Evolutionary conservation across 2,888 invertebrate species (phyloP), one percentile per base, ranked within the genome.

Genomic region (Oligia latruncula): DNA sequence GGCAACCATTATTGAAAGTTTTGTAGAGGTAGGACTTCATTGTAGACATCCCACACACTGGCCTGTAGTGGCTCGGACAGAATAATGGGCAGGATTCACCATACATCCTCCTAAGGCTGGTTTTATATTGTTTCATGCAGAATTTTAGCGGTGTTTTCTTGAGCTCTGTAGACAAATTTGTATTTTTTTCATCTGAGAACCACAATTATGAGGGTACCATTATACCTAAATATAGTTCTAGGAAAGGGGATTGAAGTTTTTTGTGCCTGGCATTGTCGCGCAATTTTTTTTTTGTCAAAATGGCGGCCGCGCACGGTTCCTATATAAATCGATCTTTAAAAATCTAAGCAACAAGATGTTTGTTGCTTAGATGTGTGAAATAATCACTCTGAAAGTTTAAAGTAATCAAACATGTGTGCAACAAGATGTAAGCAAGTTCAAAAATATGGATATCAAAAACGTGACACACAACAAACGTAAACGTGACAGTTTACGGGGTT

Each of bases 21-120:
- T 92, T 92, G 71, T 96, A 96, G 0, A 85, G 74, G 62, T 96
- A 96, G 17, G 88, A 79, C 23, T 93, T 92, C 0, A 91, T 71
- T 43, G 92, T 92, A 0, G 93, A 93, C 0, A 94, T 94, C 0
- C 91, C 96, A 74, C 96, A 96, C 0, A 96, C 95, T 0, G 96
- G 96, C 0, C 95, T 88, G 78, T 95, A 96, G 82, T 96, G 92
- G 29, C 74, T 91, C 0, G 96, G 96, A 60, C 96, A 96, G 83
- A 96, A 96, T 0, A 94, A 92, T 0, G 96, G 96, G 74, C 96
- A 96, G 0, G 95, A 95, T 17, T 96, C 95, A 0, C 90, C 93
- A 23, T 95, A 95, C 80, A 90, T 77, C 46, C 93, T 90, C 46
- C 96, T 89, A 0, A 84, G 62, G 0, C 43, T 73, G 23, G 68